phyloP scores from a whole-genome alignment of 2,113 vertebrate genomes.

The Phalacrocorax brasilianus region DNA sequence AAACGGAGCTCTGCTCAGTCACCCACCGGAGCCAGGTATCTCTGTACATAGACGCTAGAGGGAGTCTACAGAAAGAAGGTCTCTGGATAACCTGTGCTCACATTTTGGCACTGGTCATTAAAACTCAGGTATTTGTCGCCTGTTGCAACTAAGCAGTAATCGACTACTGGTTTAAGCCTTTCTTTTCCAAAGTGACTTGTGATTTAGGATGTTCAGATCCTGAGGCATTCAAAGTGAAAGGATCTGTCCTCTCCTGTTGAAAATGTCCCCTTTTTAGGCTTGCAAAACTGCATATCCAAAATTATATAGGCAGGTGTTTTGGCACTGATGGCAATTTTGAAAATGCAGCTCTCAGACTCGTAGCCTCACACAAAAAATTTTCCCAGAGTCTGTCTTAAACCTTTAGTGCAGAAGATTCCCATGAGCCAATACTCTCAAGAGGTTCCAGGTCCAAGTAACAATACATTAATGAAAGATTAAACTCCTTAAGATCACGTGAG shows the following conservation, averaged over 20 bases:
- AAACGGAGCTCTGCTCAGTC: not conserved
- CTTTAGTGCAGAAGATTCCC: not conserved
- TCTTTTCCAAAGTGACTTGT: not conserved
- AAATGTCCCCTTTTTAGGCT: not conserved
- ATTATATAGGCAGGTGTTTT: not conserved
- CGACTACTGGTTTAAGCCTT: not conserved
- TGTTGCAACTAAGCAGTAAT: not conserved
- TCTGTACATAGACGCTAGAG: not conserved
- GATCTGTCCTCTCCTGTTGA: not conserved
- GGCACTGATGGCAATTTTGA: not conserved
- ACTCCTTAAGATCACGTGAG: not conserved
- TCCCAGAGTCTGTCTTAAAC: not conserved
- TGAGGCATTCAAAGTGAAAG: not conserved
- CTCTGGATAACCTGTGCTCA: not conserved
- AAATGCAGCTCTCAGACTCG: not conserved
- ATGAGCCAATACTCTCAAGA: not conserved
- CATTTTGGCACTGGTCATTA: not conserved
- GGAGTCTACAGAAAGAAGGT: not conserved
- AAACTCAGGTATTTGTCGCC: not conserved
- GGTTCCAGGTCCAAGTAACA: not conserved
- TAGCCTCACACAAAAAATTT: not conserved
- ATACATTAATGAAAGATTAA: not conserved
- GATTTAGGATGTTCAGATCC: not conserved
- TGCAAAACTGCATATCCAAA: not conserved
- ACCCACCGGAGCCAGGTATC: not conserved